Base-by-base conservation (phyloP, 1,140 invertebrate species). In the Dreissena polymorpha region DNA sequence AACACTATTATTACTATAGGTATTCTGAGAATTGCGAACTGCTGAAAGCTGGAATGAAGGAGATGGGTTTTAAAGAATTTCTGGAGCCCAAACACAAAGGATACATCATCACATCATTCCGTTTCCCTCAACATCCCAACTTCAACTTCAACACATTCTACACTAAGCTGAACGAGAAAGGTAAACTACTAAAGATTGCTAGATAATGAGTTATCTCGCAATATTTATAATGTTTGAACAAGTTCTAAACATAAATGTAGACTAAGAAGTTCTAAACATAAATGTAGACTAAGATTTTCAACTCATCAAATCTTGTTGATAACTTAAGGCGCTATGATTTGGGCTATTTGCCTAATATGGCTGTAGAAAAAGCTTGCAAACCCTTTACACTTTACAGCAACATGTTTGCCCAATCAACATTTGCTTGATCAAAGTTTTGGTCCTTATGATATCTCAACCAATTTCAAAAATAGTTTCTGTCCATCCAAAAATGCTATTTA, bases 61-160 rank as follows among this genome's bases (percentile, higher is more conserved):
- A 89, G 68, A 82, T 94, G 21, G 94, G 94, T 13, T 94, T 94
- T 87, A 87, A 89, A 63, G 90, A 91, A 79, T 89, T 94, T 27
- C 83, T 94, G 23, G 86, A 88, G 53, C 85, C 87, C 16, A 80
- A 90, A 10, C 83, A 90, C 69, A 86, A 90, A 72, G 91, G 93
- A 21, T 93, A 93, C 86, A 94, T 94, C 51, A 94, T 94, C 60
- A 94, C 94, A 7, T 92, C 93, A 18, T 94, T 91, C 85, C 76
- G 83, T 73, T 94, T 90, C 84, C 94, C 94, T 8, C 84, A 90
- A 10, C 86, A 94, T 88, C 86, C 86, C 16, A 92, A 93, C 55
- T 94, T 94, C 86, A 87, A 90, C 71, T 94, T 94, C 85, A 87
- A 90, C 49, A 86, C 88, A 49, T 94, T 94, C 79, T 94, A 94